Base-by-base conservation (phyloP, 2,888 invertebrate genomes). In the Oxyteleia sp. region DNA sequence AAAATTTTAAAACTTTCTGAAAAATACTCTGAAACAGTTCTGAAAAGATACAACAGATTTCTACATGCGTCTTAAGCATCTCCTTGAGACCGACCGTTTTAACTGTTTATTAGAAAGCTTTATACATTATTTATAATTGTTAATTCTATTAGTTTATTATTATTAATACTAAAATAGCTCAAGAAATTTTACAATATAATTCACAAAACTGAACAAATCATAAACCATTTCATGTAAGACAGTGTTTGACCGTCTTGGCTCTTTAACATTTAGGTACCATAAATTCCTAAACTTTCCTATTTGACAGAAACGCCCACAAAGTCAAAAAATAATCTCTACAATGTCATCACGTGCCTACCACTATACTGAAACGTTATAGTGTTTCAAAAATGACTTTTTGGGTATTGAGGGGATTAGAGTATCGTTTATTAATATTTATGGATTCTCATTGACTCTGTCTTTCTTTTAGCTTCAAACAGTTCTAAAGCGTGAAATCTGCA, bases 341-440 rank as follows among this genome's bases (percentile, higher is more conserved):
- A 57, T 47, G 59, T 69, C 47, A 45, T 47, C 53, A 45, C 61
- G 35, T 69, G 57, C 47, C 13, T 11, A 23, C n/a, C 16, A 5
- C 15, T 20, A 16, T 15, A 32, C 47, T 26, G 49, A 51, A 63
- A 59, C n/a, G 1, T 43, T 68, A n/a, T 11, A 10, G 16, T 23
- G 55, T 32, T 61, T 71, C 59, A 68, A 53, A 61, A 72, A 59
- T 66, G 66, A 53, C 72, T 79, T 79, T 63, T 55, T 57, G 66
- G 61, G 72, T 49, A 66, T 68, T 29, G 18, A 61, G 18, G 57
- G 72, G 80, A 72, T 80, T 80, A 66, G 13, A 45, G 41, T 38
- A n/a, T 16, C 57, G 45, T 76, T 53, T 26, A 59, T 80, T 66
- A 45, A 68, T 72, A 72, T 80, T 80, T 66, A 80, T 74, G 72